These are phyloP conservation scores for Oxyura jamaicensis DNA, from an alignment of 2,113 vertebrate species.

Conservation along the genomic window DNA sequence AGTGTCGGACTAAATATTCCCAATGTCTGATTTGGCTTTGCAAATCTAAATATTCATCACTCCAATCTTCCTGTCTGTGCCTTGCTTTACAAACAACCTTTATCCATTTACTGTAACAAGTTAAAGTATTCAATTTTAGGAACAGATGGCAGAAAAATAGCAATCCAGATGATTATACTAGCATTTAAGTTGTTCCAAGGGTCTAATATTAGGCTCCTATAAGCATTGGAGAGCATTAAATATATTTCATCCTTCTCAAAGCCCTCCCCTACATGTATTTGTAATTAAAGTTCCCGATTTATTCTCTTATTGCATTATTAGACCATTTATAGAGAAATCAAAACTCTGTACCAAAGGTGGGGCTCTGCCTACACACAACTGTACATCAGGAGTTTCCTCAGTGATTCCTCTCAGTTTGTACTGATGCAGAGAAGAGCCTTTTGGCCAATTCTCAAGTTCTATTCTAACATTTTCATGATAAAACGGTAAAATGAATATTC, in stretches of 20 bases:
- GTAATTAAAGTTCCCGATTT: not conserved
- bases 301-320: not conserved
- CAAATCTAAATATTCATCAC: not conserved
- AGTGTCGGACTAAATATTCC: not conserved
- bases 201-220: not conserved
- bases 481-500: not conserved
- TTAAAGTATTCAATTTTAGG: not conserved
- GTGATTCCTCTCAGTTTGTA: not conserved
- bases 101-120: not conserved
- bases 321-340: not conserved
- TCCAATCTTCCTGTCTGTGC: not conserved
- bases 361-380: not conserved
- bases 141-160: not conserved
- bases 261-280: not conserved
- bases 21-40: not conserved
- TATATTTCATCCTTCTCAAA: not conserved
- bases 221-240: not conserved
- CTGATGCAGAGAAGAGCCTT: not conserved
- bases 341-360: not conserved
- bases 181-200: not conserved
- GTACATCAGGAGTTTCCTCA: not conserved
- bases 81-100: not conserved
- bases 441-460: rapidly evolving
- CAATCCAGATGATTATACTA: not conserved
- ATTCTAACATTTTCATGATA: not conserved